Conservation (phyloP, 2,797 vertebrate genomes). For the Acrossocheilus fasciatus region DNA sequence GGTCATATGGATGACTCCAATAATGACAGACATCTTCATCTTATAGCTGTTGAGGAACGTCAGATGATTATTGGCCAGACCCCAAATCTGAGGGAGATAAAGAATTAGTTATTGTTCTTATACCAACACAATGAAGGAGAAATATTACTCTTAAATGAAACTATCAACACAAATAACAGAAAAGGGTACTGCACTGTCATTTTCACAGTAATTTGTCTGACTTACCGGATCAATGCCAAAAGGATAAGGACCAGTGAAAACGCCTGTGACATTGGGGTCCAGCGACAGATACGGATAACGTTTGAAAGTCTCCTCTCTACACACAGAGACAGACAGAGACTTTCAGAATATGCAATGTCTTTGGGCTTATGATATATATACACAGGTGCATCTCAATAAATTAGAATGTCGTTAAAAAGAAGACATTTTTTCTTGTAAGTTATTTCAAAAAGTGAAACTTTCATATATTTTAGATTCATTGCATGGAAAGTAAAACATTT, state of each 20-base stretch:
- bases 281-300: slow-evolving; percentile 69
- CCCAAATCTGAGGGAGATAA: slow-evolving; percentile 79
- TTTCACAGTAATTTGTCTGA: background rate
- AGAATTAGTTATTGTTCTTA: background rate
- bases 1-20: slow-evolving; percentile 85
- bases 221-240: slow-evolving; percentile 88
- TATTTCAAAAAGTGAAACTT: no score
- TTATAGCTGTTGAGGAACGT: slow-evolving; percentile 89
- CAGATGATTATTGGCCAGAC: slow-evolving; percentile 82
- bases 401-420: no score
- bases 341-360: background rate
- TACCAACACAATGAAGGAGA: background rate
- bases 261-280: slow-evolving; percentile 80
- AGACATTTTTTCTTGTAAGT: no score
- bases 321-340: background rate
- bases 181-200: background rate
- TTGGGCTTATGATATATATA: background rate
- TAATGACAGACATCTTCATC: slow-evolving; percentile 89
- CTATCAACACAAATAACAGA: background rate
- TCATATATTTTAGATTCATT: no score
- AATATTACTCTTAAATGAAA: no score
- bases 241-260: slow-evolving; percentile 85
- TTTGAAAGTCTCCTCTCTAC: slow-evolving; percentile 59
- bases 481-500: no score
- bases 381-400: no score